phyloP scores from a whole-genome alignment of 2,888 invertebrate species.

The Anticlea derivata region DNA sequence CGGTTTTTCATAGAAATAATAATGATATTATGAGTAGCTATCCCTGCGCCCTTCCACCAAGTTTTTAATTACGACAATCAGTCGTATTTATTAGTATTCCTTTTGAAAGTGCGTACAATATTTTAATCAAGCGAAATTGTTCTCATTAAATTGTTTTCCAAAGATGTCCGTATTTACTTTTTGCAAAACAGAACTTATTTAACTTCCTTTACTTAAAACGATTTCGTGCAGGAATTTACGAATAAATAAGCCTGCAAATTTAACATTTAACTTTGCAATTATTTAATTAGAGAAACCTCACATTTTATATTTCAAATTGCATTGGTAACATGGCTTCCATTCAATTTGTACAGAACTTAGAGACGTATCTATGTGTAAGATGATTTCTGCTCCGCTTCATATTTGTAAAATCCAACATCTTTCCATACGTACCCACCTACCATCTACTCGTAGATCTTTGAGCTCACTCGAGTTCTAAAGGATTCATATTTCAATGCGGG shows the following conservation, averaged over 20 bases:
- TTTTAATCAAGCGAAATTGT: neutral
- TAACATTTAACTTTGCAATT: too few relatives aligned
- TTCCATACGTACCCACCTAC: neutral
- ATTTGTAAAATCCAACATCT: slow-evolving; percentile 13
- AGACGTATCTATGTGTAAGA: slow-evolving; percentile 8
- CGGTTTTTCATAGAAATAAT: neutral
- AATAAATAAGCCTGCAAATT: too few relatives aligned
- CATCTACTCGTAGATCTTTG: neutral
- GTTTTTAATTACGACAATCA: neutral
- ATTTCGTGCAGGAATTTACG: too few relatives aligned
- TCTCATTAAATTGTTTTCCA: neutral
- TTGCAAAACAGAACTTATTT: neutral
- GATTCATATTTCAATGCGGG: slow-evolving; percentile 27
- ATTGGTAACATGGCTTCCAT: slow-evolving; percentile 21
- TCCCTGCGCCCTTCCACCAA: neutral
- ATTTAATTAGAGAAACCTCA: slow-evolving; percentile 17
- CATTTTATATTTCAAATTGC: slow-evolving; percentile 15
- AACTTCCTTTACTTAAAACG: neutral
- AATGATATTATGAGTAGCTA: neutral
- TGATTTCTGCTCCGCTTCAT: slow-evolving; percentile 2
- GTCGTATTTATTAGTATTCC: neutral
- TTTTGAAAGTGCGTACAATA: neutral
- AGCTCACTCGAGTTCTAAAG: slow-evolving; percentile 11
- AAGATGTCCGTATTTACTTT: neutral
- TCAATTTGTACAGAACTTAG: slow-evolving; percentile 24